Percentiles rank a stretch among this genome's conserved stretches.
Evolutionary conservation across 1,140 invertebrate genomes (phyloP).

Genomic region (Antheraea pernyi): DNA sequence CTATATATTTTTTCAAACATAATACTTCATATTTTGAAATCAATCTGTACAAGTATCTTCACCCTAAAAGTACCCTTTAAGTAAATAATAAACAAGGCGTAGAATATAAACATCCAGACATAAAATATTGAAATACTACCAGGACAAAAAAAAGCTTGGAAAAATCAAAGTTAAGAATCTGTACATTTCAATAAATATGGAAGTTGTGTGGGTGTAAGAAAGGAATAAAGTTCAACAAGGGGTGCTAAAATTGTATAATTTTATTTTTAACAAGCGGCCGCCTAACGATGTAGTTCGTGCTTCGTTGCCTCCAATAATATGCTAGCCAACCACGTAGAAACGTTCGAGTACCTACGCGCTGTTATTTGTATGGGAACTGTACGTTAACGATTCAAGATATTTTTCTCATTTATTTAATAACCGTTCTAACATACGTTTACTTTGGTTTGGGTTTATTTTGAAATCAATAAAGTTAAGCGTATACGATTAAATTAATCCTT

Average conservation of each 20-base stretch:
- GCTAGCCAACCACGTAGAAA: constrained; percentile 49
- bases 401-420: background rate
- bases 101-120: background rate
- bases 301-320: constrained; percentile 57
- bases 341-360: constrained; percentile 39
- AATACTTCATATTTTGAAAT: too few relatives aligned
- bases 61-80: too few relatives aligned
- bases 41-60: too few relatives aligned
- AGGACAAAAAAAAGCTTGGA: background rate
- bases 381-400: background rate
- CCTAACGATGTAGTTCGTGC: constrained; percentile 53
- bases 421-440: background rate
- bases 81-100: too few relatives aligned
- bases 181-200: constrained; percentile 6
- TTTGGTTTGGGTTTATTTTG: background rate
- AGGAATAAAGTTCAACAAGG: constrained; percentile 35
- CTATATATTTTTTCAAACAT: too few relatives aligned
- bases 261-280: constrained; percentile 62
- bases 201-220: constrained; percentile 8
- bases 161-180: background rate
- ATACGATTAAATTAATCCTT: too few relatives aligned
- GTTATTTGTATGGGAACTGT: constrained; percentile 7
- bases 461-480: too few relatives aligned
- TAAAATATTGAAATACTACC: background rate
- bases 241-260: constrained; percentile 54